Evolutionary conservation across 1,140 invertebrate genomes (phyloP).

Genomic region (Plectus sambesii): DNA sequence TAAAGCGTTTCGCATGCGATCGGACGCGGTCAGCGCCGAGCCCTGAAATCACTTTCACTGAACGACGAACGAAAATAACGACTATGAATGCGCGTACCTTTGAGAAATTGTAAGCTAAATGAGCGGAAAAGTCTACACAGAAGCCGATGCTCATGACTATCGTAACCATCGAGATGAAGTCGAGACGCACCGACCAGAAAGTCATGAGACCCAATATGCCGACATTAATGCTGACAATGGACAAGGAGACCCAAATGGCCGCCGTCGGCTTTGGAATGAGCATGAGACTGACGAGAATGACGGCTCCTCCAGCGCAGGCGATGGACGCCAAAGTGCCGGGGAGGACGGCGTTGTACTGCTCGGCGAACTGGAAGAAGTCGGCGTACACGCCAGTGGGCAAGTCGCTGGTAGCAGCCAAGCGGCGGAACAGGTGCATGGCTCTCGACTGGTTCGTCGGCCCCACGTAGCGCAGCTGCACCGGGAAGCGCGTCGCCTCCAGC

Average conservation of each 20-base stretch:
- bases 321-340: conserved; percentile 71
- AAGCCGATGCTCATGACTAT: conserved; percentile 97
- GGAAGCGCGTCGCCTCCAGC: conserved; percentile 32
- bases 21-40: conserved; percentile 50
- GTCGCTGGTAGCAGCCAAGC: conserved; percentile 62
- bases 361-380: conserved; percentile 65
- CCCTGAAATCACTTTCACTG: conserved; percentile 52
- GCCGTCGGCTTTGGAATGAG: conserved; percentile 87
- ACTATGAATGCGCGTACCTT: conserved; percentile 23
- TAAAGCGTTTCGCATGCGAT: conserved; percentile 63
- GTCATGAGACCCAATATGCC: conserved; percentile 94
- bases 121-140: conserved; percentile 90
- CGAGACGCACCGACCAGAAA: conserved; percentile 81
- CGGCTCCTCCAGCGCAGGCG: conserved; percentile 73
- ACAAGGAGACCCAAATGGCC: conserved; percentile 83
- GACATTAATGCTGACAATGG: conserved; percentile 82
- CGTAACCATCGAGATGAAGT: conserved; percentile 96
- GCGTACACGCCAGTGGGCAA: conserved; percentile 84
- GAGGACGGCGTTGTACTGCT: conserved; percentile 42
- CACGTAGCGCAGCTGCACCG: conserved; percentile 39
- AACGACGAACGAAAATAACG: conserved; percentile 8
- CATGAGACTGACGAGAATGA: conserved; percentile 86
- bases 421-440: conserved; percentile 39
- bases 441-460: conserved; percentile 36
- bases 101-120: conserved; percentile 92